phyloP scores from a whole-genome alignment of 2,797 vertebrate genomes.

The Stomatorhinus walkeri region DNA sequence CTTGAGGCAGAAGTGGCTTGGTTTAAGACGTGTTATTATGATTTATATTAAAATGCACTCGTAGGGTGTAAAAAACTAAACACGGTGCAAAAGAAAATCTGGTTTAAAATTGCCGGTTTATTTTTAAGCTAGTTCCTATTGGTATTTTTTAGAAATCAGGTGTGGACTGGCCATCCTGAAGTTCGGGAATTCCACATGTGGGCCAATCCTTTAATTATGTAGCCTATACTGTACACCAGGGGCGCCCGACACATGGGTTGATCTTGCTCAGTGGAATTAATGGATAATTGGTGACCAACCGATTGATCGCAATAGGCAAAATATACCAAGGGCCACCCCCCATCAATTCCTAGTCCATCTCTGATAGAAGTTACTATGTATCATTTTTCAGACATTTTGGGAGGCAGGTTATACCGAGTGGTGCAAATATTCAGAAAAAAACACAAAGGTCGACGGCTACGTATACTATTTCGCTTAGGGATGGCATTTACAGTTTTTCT shows the following conservation, averaged over 20 bases:
- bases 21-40: background rate
- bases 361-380: background rate
- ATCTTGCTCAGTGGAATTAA: too few species aligned
- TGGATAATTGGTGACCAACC: too few species aligned
- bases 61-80: background rate
- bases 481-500: background rate
- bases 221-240: too few species aligned
- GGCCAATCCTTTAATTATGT: too few species aligned
- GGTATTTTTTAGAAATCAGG: background rate
- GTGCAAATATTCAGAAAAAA: background rate
- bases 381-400: background rate
- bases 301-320: too few species aligned
- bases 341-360: background rate
- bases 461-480: background rate
- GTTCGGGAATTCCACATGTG: background rate
- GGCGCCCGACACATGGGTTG: too few species aligned
- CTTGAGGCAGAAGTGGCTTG: background rate
- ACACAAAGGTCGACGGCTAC: background rate
- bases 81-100: background rate
- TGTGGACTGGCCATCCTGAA: background rate
- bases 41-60: background rate
- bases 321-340: too few species aligned
- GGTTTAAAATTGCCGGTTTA: background rate
- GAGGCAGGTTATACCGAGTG: too few species aligned
- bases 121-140: background rate